Percentiles rank a stretch among this genome's conserved stretches.
Conservation (phyloP, 2,888 invertebrate genomes). For the Cremastobaeus sp. region DNA sequence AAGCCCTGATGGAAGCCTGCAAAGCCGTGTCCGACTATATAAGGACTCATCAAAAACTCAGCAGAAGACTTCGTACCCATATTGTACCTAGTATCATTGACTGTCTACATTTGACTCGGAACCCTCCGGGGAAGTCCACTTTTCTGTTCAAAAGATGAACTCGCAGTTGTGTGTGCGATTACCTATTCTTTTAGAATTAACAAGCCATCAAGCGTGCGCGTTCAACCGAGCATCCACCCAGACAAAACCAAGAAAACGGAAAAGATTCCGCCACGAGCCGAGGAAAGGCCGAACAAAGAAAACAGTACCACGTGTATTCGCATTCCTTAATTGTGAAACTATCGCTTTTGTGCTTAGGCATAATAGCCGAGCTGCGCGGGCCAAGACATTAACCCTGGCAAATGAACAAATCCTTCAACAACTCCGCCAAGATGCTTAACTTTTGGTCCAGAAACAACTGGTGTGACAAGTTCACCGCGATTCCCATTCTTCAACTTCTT, state of each 20-base stretch:
- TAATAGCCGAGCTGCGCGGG: constrained; percentile 72
- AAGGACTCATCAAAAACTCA: too few species aligned
- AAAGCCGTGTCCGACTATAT: too few species aligned
- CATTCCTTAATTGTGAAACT: constrained; percentile 74
- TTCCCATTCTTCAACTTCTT: constrained; percentile 9
- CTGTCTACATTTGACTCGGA: constrained; percentile 31
- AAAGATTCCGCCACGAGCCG: constrained; percentile 36
- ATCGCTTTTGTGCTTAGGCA: constrained; percentile 75
- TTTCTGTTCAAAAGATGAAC: constrained; percentile 53
- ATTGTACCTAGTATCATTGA: constrained; percentile 32
- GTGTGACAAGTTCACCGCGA: constrained; percentile 37
- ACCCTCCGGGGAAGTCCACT: constrained; percentile 41
- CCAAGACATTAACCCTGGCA: constrained; percentile 67
- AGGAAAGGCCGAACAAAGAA: constrained; percentile 62
- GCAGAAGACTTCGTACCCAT: too few species aligned
- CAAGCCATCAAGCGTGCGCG: constrained; percentile 66
- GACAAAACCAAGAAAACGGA: constrained; percentile 53
- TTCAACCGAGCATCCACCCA: constrained; percentile 50
- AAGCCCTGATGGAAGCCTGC: too few species aligned
- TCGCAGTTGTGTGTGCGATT: constrained; percentile 65
- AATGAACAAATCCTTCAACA: constrained; percentile 64
- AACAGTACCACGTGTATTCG: constrained; percentile 58
- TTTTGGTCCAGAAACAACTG: constrained; percentile 30
- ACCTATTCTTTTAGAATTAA: constrained; percentile 74
- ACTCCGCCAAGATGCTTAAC: constrained; percentile 13